Evolutionary conservation across 2,888 invertebrate genomes (phyloP).

Genomic region (Agrochola circellaris): DNA sequence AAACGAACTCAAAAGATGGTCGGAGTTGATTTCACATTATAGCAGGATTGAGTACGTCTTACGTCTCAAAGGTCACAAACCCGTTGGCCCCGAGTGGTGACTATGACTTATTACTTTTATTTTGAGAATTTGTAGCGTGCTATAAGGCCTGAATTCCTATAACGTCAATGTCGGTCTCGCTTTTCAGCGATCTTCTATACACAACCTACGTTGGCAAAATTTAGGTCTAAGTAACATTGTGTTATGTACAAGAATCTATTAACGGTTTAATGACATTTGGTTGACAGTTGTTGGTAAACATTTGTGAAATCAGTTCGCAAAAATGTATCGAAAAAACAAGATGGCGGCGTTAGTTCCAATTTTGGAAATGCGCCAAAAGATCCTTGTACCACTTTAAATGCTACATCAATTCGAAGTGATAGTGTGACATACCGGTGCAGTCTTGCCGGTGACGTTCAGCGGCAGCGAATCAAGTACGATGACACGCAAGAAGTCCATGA

Average conservation of each 20-base stretch:
- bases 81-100: not conserved
- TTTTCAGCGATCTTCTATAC: not conserved
- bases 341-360: not conserved
- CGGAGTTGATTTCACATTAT: not conserved
- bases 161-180: not conserved
- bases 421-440: conserved; percentile 91
- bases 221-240: not conserved
- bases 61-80: not conserved
- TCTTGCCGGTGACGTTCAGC: conserved; percentile 94
- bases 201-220: not conserved
- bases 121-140: not conserved
- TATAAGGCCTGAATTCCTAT: not conserved
- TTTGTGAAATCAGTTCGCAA: not conserved
- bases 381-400: not conserved
- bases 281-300: not conserved
- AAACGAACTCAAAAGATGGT: not conserved
- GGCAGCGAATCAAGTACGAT: conserved; percentile 98
- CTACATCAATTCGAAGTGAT: not conserved
- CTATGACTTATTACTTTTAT: not conserved
- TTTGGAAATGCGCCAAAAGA: not conserved
- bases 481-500: conserved; percentile 98
- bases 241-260: not conserved
- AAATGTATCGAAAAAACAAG: not conserved
- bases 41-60: not conserved
- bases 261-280: not conserved